Evolutionary conservation across 2,888 invertebrate species (phyloP).

Genomic region (Tanypteryx hageni): DNA sequence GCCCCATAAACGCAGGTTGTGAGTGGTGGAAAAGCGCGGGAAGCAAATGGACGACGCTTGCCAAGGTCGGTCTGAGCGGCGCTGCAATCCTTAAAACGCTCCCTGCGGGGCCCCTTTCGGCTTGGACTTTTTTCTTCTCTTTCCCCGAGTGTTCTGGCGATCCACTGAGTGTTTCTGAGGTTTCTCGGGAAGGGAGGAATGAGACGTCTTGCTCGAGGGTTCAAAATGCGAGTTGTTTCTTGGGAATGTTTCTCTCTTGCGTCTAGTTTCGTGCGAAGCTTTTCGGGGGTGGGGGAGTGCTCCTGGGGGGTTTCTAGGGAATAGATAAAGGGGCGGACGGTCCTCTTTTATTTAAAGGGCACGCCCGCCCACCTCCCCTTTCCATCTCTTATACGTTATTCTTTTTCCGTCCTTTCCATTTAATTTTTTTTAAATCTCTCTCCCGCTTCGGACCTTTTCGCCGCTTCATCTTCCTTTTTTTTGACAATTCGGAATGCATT

Average conservation of each 20-base stretch:
- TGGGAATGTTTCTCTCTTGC: neutral
- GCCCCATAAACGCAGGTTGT: neutral
- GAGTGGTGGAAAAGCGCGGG: slow-evolving; percentile 50
- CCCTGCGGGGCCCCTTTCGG: neutral
- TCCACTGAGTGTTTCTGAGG: neutral
- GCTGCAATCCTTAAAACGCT: slow-evolving; percentile 31
- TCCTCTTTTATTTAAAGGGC: slow-evolving; percentile 12
- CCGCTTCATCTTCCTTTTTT: too few species aligned
- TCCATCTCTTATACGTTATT: neutral
- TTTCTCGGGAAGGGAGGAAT: neutral
- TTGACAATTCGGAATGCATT: neutral
- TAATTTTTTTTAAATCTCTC: neutral
- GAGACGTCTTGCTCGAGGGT: neutral
- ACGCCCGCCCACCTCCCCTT: neutral
- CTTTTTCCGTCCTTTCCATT: neutral
- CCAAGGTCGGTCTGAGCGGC: slow-evolving; percentile 48
- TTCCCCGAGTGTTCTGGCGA: neutral
- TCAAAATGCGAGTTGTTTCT: too few species aligned
- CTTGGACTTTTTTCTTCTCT: neutral
- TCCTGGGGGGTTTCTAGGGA: neutral
- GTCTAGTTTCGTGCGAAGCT: neutral
- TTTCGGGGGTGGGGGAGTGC: neutral
- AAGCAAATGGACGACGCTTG: slow-evolving; percentile 42
- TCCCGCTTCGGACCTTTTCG: neutral
- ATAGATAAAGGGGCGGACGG: too few species aligned